Evolutionary conservation across 2,888 invertebrate genomes (phyloP), one percentile per base, ranked within the genome.

Genomic region (Acleris literana): DNA sequence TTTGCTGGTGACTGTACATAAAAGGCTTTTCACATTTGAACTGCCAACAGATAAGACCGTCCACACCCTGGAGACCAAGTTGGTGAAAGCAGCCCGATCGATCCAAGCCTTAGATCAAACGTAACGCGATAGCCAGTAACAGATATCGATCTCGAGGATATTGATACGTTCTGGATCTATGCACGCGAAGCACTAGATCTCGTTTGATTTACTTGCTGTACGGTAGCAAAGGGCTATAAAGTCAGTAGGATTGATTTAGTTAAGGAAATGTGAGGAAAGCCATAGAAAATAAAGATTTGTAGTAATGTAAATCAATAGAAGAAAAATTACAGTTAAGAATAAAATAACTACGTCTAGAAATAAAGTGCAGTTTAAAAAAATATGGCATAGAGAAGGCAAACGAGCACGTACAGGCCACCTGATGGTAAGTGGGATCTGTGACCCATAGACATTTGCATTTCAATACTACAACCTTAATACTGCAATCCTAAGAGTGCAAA

Each of bases 31-130:
- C 46, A 46, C 17, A 46, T 46, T 16, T 46, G n/a, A 46, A 46
- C 46, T 46, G 17, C 46, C 46, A 1, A n/a, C 46, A 46, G 46
- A 17, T 46, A 46, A 17, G 16, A 46, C 16, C 1, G 3, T n/a
- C 68, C 58, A 68, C 43, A 57, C 55, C 63, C 54, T 62, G 29
- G 33, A 43, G 18, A 57, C 46, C 13, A 7, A 57, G 54, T 52
- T 51, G 70, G 81, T 76, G 82, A 83, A 83, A 83, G 82, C 77
- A 61, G 76, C 72, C 73, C 72, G 70, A 20, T 13, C 69, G 70
- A 63, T 68, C 68, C 69, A 71, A 75, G 75, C 74, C 74, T 71
- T 72, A 73, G 74, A 75, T 72, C 73, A 70, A 64, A 48, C 56
- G 74, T 55, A 75, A 79, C 71, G 57, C 69, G 78, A 80, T 75